A percentile compares a stretch with the other conserved stretches of the same genome.
Conservation (phyloP, 2,113 vertebrate species). For the Fregata magnificens region DNA sequence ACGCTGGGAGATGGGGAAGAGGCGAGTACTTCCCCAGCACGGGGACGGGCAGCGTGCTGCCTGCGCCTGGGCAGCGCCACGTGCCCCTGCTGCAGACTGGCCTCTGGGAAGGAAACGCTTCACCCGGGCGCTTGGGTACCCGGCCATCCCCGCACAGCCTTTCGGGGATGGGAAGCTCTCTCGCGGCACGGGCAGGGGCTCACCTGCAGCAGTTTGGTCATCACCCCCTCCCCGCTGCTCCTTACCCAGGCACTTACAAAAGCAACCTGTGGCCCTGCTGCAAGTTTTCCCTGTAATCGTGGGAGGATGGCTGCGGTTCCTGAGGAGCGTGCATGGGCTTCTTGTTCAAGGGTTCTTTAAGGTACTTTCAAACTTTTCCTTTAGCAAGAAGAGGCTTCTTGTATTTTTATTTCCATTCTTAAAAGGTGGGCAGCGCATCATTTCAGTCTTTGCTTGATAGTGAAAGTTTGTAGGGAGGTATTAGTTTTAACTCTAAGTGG, state of each 20-base stretch:
- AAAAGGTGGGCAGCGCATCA: accelerated
- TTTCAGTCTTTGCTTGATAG: not conserved
- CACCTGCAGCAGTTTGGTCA: accelerated
- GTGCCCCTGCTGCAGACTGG: not conserved
- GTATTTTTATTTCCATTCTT: not conserved
- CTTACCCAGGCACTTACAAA: not conserved
- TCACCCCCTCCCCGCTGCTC: not conserved
- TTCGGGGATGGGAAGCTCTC: not conserved
- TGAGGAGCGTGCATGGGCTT: accelerated
- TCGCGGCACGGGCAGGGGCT: not conserved
- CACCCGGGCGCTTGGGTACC: not conserved
- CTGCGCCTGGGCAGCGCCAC: too few species aligned
- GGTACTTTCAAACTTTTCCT: not conserved
- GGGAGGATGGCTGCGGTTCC: not conserved
- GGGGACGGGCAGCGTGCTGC: not conserved
- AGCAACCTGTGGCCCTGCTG: accelerated
- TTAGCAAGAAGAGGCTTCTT: too few species aligned
- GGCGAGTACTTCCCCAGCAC: accelerated
- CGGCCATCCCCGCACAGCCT: accelerated
- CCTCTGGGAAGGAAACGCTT: not conserved
- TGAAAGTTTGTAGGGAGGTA: not conserved
- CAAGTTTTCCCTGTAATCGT: accelerated
- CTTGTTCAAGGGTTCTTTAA: not conserved
- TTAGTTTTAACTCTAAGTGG: not conserved
- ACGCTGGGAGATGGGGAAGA: not conserved